These are phyloP conservation scores for Chaitophorus viminalis DNA, from an alignment of 2,888 invertebrate species.

Conservation along the genomic window DNA sequence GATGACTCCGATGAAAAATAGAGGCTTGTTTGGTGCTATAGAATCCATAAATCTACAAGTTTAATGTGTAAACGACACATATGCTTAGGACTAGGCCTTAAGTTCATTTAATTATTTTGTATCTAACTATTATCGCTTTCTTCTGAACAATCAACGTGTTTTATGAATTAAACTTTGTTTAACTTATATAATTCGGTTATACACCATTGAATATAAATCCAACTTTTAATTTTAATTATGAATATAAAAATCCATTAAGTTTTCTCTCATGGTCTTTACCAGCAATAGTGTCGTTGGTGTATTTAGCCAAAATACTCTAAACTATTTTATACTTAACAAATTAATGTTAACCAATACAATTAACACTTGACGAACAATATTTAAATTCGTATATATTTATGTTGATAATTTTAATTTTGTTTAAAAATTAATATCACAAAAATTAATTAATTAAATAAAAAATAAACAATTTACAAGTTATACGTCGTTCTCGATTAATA, in stretches of 20 bases:
- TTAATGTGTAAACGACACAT: constrained; percentile 22
- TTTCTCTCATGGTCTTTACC: background rate
- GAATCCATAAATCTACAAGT: constrained; percentile 33
- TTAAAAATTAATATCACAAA: background rate
- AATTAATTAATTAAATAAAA: background rate
- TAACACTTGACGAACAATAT: background rate
- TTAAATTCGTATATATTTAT: background rate
- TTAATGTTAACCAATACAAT: background rate
- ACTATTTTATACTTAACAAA: background rate
- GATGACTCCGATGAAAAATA: background rate
- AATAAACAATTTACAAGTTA: constrained; percentile 1
- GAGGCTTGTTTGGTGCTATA: constrained; percentile 10
- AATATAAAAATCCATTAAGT: background rate
- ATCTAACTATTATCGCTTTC: background rate
- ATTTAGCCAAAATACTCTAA: background rate
- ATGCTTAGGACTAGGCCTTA: background rate
- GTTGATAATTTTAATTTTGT: background rate
- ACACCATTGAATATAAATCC: background rate
- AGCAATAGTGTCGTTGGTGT: background rate
- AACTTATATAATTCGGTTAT: background rate
- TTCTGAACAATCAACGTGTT: background rate
- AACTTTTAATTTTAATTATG: background rate
- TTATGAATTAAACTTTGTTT: background rate
- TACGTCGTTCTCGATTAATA: background rate
- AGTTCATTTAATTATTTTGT: background rate